Evolutionary conservation across 2,797 vertebrate genomes (phyloP).

Genomic region (Petrocephalus sullivani): DNA sequence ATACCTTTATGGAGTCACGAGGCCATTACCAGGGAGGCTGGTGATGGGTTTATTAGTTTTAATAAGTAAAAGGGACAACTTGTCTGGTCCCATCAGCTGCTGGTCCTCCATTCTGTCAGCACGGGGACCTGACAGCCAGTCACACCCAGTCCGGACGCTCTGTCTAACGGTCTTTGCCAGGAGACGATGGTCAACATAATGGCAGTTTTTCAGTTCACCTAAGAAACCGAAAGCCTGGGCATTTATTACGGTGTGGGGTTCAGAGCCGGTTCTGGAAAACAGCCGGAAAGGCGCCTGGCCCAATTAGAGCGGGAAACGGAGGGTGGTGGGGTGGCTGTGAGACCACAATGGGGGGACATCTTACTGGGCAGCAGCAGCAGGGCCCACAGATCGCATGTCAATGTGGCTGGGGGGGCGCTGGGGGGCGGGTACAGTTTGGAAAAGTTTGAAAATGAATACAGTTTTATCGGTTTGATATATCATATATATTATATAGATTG

Average conservation of each 20-base stretch:
- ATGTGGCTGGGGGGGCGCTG: no score
- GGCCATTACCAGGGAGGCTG: constrained; percentile 57
- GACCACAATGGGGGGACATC: neutral
- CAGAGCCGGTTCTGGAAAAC: neutral
- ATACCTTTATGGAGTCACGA: constrained; percentile 49
- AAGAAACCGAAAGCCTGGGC: constrained; percentile 42
- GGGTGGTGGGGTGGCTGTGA: neutral
- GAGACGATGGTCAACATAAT: constrained; percentile 47
- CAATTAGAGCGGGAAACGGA: constrained; percentile 10
- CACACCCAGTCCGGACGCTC: constrained; percentile 39
- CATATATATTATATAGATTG: neutral
- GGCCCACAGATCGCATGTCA: neutral
- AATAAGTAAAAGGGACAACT: constrained; percentile 39
- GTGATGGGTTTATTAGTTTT: constrained; percentile 50
- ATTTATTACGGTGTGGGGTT: constrained; percentile 38
- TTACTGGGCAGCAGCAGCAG: neutral
- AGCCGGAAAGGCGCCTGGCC: neutral
- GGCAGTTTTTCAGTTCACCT: constrained; percentile 33
- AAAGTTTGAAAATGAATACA: no score
- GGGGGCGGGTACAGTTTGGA: no score
- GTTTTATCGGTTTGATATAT: neutral
- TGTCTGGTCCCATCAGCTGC: constrained; percentile 46
- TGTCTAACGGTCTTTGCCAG: constrained; percentile 50
- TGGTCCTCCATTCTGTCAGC: constrained; percentile 44
- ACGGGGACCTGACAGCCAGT: constrained; percentile 35